Base-by-base conservation (phyloP, 1,140 invertebrate genomes). In the Streblospio benedicti region DNA sequence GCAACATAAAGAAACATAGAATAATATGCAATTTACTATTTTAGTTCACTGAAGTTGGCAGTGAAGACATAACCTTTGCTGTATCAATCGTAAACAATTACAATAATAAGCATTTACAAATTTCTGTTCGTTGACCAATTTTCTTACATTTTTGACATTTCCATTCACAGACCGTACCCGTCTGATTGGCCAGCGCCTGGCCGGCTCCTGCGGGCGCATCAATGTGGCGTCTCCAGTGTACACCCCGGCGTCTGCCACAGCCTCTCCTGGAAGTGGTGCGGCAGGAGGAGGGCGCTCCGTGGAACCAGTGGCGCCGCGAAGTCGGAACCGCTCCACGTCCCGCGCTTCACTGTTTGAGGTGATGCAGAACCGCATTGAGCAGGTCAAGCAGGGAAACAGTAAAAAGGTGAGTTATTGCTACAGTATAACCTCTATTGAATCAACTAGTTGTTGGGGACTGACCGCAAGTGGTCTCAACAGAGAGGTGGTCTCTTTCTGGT, bases 301-400 rank as follows among this genome's bases (percentile, higher is more conserved):
- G 35, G 9, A 9, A 9, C 35, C 35, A n/a, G n/a, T 38, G 9
- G 9, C n/a, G 9, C 9, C n/a, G 9, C 20, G 23, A 9, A 30
- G 27, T 18, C 58, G 3, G 38, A 66, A 66, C 20, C 81, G 82
- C 70, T 83, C 83, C 16, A 78, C 79, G 0, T 84, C 82, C 5
- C 74, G 79, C 56, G 80, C 83, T 65, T 82, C 80, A 57, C 77
- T 84, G n/a, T 71, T 84, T 38, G 86, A 88, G 74, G 76, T 87
- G 62, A 85, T 86, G 53, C 82, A 83, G 60, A 84, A 81, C 69
- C 83, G 84, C 70, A 80, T 87, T 71, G 83, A 84, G 65, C 61
- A 61, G 12, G 57, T 66, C 1, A 52, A 25, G 30, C 20, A 25
- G 12, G 27, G 25, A 5, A 31, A 31, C 31, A 25, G 31, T 16